phyloP scores from a whole-genome alignment of 2,888 invertebrate species.

The Stenotaenia linearis region DNA sequence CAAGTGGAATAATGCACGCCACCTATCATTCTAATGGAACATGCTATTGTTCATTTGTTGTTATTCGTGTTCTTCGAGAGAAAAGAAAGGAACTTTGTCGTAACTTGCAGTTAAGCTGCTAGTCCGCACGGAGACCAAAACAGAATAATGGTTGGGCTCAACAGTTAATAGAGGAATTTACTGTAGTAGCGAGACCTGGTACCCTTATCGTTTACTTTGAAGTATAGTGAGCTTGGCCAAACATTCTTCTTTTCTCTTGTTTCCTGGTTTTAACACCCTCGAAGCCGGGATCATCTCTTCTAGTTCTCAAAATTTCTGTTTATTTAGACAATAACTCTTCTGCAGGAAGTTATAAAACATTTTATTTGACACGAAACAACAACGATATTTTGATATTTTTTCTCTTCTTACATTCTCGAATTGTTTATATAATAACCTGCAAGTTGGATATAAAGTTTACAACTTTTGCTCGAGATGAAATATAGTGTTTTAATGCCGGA shows the following conservation, averaged over 20 bases:
- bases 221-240: neutral
- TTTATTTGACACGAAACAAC: no score
- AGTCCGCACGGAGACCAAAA: neutral
- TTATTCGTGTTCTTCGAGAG: neutral
- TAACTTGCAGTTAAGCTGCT: constrained; percentile 16
- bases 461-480: no score
- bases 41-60: constrained; percentile 26
- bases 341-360: no score
- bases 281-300: neutral
- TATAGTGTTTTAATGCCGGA: neutral
- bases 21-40: constrained; percentile 26
- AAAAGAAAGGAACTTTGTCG: neutral
- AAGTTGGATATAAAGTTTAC: no score
- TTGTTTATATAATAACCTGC: no score
- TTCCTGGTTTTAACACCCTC: neutral
- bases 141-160: constrained; percentile 8
- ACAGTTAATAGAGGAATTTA: constrained; percentile 5
- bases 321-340: no score
- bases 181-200: neutral
- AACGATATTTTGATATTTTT: no score
- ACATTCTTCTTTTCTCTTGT: neutral
- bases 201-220: neutral
- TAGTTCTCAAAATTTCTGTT: neutral
- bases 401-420: no score
- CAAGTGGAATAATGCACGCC: constrained; percentile 26